phyloP scores from a whole-genome alignment of 1,140 invertebrate species.

The Heliothis virescens region DNA sequence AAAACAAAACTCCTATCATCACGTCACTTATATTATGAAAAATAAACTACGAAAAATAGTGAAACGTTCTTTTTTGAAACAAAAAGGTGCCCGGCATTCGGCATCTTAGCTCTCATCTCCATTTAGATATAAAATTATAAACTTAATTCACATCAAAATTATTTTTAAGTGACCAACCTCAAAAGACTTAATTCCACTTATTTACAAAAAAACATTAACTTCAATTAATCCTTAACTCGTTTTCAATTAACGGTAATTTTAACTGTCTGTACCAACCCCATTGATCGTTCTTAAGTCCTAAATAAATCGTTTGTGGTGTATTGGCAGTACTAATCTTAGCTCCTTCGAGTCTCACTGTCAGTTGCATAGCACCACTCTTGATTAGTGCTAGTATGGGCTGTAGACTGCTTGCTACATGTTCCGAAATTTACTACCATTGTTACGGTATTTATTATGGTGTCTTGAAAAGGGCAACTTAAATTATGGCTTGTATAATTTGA shows the following conservation, averaged over 20 bases:
- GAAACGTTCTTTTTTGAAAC: no score
- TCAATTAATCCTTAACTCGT: neutral
- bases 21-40: no score
- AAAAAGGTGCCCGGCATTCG: no score
- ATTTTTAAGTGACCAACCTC: no score
- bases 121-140: no score
- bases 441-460: neutral
- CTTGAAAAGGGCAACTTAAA: neutral
- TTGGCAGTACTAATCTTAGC: conserved; percentile 24
- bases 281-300: conserved; percentile 10
- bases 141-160: no score
- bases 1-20: no score
- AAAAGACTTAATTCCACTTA: no score
- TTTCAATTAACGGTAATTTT: neutral
- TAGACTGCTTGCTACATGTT: conserved; percentile 55
- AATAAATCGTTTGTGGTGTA: conserved; percentile 10
- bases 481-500: no score
- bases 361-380: conserved; percentile 59
- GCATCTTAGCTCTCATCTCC: no score
- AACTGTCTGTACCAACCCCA: neutral
- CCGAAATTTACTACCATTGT: conserved; percentile 39
- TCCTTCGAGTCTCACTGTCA: conserved; percentile 58
- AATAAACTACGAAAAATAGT: no score
- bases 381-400: conserved; percentile 62
- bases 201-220: no score